Percentiles rank a stretch among this genome's conserved stretches.
Conservation (phyloP, 2,888 invertebrate species). For the Euclidia mi region DNA sequence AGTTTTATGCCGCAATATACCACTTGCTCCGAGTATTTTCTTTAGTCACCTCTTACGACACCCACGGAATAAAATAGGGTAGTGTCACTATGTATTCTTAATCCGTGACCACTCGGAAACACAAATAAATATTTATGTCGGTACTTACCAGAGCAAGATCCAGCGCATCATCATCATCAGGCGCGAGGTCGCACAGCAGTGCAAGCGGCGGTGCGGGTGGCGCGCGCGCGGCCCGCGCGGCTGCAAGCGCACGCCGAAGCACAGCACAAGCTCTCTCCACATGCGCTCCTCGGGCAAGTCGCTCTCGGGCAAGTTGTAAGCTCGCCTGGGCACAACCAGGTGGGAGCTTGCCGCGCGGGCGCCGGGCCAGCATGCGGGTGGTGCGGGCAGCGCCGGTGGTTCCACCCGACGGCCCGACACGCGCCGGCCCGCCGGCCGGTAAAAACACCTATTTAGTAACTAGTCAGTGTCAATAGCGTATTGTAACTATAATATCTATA, state of each 20-base stretch:
- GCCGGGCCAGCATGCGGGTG: constrained; percentile 94
- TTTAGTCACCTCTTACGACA: too few species aligned
- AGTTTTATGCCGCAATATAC: too few species aligned
- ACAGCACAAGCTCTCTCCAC: constrained; percentile 95
- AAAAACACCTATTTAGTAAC: too few species aligned
- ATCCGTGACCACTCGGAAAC: too few species aligned
- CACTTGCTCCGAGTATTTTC: too few species aligned
- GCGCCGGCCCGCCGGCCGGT: constrained; percentile 95
- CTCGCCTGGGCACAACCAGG: constrained; percentile 93
- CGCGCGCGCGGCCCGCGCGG: constrained; percentile 86
- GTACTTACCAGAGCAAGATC: constrained; percentile 95
- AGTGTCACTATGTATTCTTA: too few species aligned
- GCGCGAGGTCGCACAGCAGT: constrained; percentile 95
- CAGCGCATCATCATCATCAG: constrained; percentile 94
- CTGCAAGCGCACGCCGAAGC: constrained; percentile 93
- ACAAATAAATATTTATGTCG: too few species aligned
- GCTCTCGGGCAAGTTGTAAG: constrained; percentile 93
- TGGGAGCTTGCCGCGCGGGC: constrained; percentile 61
- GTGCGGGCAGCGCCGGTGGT: constrained; percentile 94
- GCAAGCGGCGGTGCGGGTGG: constrained; percentile 91
- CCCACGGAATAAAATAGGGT: too few species aligned
- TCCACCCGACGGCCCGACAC: constrained; percentile 92
- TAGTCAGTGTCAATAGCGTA: too few species aligned
- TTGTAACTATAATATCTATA: too few species aligned
- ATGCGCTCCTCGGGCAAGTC: constrained; percentile 94